phyloP scores from a whole-genome alignment of 2,888 invertebrate species.

The Cyaniris semiargus region DNA sequence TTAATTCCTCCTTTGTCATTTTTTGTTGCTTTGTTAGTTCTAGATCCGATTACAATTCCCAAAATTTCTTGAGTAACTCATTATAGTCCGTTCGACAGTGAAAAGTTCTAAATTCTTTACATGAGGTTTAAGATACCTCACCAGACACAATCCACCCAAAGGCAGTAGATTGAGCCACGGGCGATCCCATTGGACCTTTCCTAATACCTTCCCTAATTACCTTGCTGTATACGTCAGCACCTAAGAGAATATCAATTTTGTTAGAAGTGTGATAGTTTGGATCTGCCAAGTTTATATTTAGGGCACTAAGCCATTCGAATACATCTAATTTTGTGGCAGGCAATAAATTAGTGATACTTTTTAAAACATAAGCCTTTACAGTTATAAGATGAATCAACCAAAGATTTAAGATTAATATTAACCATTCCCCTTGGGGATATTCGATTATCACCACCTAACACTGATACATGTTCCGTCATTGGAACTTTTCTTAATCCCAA shows the following conservation, averaged over 20 bases:
- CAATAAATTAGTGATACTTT: no score
- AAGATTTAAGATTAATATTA: no score
- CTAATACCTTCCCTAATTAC: slow-evolving; percentile 15
- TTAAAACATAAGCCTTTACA: no score
- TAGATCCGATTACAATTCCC: slow-evolving; percentile 7
- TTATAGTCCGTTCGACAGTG: neutral
- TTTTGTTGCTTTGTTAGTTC: neutral
- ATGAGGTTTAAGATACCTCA: neutral
- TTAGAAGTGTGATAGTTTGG: slow-evolving; percentile 4
- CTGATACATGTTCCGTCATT: no score
- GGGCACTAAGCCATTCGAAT: neutral
- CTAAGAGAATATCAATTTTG: slow-evolving; percentile 15
- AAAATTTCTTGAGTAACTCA: slow-evolving; percentile 18
- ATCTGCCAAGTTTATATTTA: slow-evolving; percentile 11
- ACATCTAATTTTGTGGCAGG: neutral
- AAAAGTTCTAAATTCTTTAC: neutral
- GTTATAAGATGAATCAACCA: no score
- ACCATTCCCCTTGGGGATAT: no score
- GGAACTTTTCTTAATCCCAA: no score
- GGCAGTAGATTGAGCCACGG: slow-evolving; percentile 16
- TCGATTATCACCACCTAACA: no score
- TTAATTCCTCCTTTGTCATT: neutral
- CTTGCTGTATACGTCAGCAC: slow-evolving; percentile 4
- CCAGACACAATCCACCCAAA: slow-evolving; percentile 23
- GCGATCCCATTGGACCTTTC: slow-evolving; percentile 5